These are phyloP conservation scores for Calcarius lapponicus DNA, from an alignment of 2,797 vertebrate genomes.

Conservation along the genomic window DNA sequence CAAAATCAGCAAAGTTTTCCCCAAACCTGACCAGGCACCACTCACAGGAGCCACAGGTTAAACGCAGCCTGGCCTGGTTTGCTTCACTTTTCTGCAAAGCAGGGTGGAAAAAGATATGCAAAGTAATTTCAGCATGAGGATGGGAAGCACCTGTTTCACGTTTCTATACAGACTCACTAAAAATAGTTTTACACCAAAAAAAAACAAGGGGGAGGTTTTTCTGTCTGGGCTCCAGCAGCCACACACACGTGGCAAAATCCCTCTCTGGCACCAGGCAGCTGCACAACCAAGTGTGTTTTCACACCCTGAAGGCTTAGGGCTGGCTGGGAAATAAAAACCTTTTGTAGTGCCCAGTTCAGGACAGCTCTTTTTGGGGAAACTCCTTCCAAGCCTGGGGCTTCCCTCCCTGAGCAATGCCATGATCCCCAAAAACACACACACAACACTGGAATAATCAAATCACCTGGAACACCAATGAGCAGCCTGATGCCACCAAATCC, in stretches of 20 bases:
- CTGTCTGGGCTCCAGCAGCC: not conserved
- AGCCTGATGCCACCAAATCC: not conserved
- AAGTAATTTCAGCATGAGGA: not conserved
- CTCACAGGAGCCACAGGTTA: not conserved
- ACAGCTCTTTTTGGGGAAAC: not conserved
- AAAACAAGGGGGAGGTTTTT: not conserved
- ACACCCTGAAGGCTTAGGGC: not conserved
- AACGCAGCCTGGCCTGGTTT: not conserved
- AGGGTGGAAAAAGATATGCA: not conserved
- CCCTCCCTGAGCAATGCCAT: rapidly evolving
- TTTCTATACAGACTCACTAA: not conserved
- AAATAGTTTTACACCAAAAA: not conserved
- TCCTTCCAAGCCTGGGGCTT: not conserved
- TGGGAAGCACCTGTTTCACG: not conserved
- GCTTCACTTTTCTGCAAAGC: not conserved
- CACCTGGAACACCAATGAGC: rapidly evolving
- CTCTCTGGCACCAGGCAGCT: not conserved
- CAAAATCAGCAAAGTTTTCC: not conserved
- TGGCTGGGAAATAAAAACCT: not conserved
- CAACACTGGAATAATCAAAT: not conserved
- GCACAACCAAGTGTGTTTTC: not conserved
- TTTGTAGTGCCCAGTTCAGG: not conserved
- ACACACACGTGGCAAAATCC: rapidly evolving
- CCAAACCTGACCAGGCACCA: rapidly evolving
- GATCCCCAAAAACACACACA: rapidly evolving